Base-by-base conservation (phyloP, 1,140 invertebrate species). In the Drosophila nigromelanica region DNA sequence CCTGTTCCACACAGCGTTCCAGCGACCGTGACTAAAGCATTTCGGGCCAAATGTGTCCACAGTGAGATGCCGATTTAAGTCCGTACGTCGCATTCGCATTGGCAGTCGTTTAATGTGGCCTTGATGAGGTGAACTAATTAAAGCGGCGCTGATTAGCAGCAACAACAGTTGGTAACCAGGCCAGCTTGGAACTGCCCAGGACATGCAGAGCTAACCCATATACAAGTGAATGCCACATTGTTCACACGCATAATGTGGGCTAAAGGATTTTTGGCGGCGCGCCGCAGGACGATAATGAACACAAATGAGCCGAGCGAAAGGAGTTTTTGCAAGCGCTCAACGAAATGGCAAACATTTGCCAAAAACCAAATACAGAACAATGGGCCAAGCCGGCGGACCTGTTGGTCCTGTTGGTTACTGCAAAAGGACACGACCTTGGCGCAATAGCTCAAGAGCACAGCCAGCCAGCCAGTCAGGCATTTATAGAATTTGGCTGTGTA, bases 221-320 rank as follows among this genome's bases (percentile, higher is more conserved):
- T 64, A 73, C 73, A 78, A 73, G 76, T 79, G 60, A 76, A 35
- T 79, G 71, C 73, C 79, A 47, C 79, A 82, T 74, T 82, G 73
- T 82, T 82, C 77, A 66, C 79, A 79, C 80, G 80, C 77, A 79
- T 74, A 74, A 82, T 74, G 62, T 82, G 71, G 80, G 80, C 73
- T 70, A 82, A 80, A 73, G 73, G 77, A 79, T 80, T 33, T 66
- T 87, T 1, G 81, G 82, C 82, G 81, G 81, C 81, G 82, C 82
- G 82, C 82, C 82, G 82, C 82, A 86, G 75, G 82, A 82, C 82
- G 78, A 86, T 86, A 86, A 86, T 86, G 82, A 87, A 86, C 82
- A 86, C 82, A 86, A 86, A 86, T 86, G 82, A 86, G 82, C 64
- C 55, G 56, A 55, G 60, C 82, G 67, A 86, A 86, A 86, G 71